A percentile compares a stretch with the other conserved stretches of the same genome.
Evolutionary conservation across 2,113 vertebrate species (phyloP).

Genomic region (Chrysemys picta): DNA sequence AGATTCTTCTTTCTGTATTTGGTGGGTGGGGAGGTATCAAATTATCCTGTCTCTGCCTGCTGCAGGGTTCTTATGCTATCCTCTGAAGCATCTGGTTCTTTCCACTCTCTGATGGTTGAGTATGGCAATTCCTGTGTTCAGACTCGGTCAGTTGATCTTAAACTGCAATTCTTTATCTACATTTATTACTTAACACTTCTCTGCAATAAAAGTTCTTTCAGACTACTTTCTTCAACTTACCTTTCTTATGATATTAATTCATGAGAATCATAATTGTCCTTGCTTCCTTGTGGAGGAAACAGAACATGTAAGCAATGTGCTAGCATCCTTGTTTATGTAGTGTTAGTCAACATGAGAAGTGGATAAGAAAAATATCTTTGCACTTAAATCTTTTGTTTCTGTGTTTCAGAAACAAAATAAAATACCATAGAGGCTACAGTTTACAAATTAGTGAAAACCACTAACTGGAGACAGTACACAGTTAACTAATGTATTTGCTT

Average conservation of each 20-base stretch:
- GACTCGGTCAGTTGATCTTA: not conserved
- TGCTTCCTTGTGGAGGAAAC: not conserved
- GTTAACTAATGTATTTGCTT: not conserved
- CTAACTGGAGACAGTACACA: not conserved
- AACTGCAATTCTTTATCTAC: not conserved
- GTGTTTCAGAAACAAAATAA: not conserved
- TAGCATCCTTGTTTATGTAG: not conserved
- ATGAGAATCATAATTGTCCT: not conserved
- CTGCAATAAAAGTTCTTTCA: not conserved
- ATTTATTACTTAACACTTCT: not conserved
- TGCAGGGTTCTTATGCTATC: not conserved
- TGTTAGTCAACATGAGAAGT: not conserved
- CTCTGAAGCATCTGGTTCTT: not conserved
- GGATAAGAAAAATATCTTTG: not conserved
- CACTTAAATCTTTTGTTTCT: not conserved
- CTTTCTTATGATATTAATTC: not conserved
- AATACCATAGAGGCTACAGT: not conserved
- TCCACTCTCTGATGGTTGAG: not conserved
- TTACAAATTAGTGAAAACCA: fast-evolving
- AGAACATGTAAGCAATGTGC: not conserved
- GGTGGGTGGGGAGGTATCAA: not conserved
- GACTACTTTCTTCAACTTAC: not conserved
- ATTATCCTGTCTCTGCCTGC: not conserved
- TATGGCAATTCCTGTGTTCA: not conserved
- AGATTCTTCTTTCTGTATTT: not conserved